phyloP scores from a whole-genome alignment of 2,797 vertebrate genomes.

The Mormyrus hasselquistii region DNA sequence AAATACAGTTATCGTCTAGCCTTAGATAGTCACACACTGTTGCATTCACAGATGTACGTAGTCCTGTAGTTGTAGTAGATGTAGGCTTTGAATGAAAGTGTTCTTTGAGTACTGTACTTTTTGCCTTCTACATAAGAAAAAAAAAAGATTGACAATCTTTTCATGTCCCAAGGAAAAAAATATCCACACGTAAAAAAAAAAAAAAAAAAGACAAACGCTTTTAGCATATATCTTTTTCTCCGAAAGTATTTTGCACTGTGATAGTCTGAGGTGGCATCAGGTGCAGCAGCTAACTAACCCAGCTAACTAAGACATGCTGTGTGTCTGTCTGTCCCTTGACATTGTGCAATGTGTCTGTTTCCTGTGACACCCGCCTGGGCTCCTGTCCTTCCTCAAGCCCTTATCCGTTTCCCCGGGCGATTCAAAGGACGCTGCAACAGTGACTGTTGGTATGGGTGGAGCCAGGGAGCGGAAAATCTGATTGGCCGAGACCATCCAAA shows the following conservation, averaged over 20 bases:
- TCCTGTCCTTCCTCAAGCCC: slow-evolving; percentile 60
- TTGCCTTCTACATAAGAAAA: slow-evolving; percentile 64
- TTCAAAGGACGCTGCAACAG: not conserved
- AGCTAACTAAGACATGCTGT: slow-evolving; percentile 68
- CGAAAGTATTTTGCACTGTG: slow-evolving; percentile 76
- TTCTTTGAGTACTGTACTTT: slow-evolving; percentile 74
- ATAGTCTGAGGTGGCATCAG: slow-evolving; percentile 63
- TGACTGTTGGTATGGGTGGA: not conserved
- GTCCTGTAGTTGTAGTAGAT: slow-evolving; percentile 62
- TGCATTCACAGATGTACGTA: slow-evolving; percentile 61
- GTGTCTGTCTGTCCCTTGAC: slow-evolving; percentile 73
- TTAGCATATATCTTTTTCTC: slow-evolving; percentile 47
- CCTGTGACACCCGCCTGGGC: slow-evolving; percentile 61
- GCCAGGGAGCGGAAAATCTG: not conserved
- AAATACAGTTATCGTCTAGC: slow-evolving; percentile 66
- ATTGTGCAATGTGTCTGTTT: slow-evolving; percentile 70
- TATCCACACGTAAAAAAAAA: not conserved
- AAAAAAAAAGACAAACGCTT: slow-evolving; percentile 15
- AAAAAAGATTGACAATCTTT: slow-evolving; percentile 75
- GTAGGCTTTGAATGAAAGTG: slow-evolving; percentile 61
- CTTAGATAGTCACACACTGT: slow-evolving; percentile 72
- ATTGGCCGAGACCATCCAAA: not conserved
- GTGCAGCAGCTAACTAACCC: slow-evolving; percentile 50
- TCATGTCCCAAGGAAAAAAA: slow-evolving; percentile 61
- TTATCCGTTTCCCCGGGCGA: slow-evolving; percentile 41